These are phyloP conservation scores for Sebastes diaconus DNA, from an alignment of 2,797 vertebrate genomes.

Conservation along the genomic window DNA sequence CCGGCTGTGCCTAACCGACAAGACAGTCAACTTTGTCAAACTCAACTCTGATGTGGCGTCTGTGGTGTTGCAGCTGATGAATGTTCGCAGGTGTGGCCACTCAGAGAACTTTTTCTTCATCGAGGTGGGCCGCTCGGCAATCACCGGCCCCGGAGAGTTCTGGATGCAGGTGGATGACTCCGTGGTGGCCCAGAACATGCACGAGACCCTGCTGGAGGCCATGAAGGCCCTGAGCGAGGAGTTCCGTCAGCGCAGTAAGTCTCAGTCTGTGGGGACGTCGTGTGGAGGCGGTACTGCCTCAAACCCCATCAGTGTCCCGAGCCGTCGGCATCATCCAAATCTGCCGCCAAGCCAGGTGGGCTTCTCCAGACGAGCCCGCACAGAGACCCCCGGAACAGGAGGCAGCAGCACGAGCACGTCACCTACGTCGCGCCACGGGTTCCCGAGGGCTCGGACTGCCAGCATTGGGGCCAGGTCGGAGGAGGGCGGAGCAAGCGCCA, in stretches of 20 bases:
- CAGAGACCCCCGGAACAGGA: slow-evolving; percentile 81
- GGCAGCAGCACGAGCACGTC: slow-evolving; percentile 85
- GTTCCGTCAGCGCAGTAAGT: slow-evolving; percentile 86
- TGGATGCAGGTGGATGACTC: slow-evolving; percentile 89
- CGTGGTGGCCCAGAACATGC: slow-evolving; percentile 90
- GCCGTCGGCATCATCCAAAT: slow-evolving; percentile 83
- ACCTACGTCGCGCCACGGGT: slow-evolving; percentile 81
- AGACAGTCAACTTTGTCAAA: slow-evolving; percentile 88
- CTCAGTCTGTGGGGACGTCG: slow-evolving; percentile 84
- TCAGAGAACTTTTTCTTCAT: slow-evolving; percentile 91
- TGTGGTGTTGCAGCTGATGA: slow-evolving; percentile 88
- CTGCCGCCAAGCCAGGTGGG: slow-evolving; percentile 86
- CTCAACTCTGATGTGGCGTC: slow-evolving; percentile 85
- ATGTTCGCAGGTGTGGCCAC: slow-evolving; percentile 87
- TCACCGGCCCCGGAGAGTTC: slow-evolving; percentile 84
- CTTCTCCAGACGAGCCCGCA: slow-evolving; percentile 83
- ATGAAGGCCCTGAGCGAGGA: slow-evolving; percentile 92
- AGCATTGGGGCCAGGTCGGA: slow-evolving; percentile 84
- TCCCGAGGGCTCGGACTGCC: slow-evolving; percentile 82
- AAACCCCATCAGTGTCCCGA: slow-evolving; percentile 87
- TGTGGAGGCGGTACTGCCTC: slow-evolving; percentile 84
- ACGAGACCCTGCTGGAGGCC: slow-evolving; percentile 89
- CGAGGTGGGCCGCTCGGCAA: slow-evolving; percentile 87
- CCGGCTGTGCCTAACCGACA: slow-evolving; percentile 87
- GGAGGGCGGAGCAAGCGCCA: slow-evolving; percentile 78